Base-by-base conservation (phyloP, 1,140 invertebrate genomes). In the Macrobrachium rosenbergii region DNA sequence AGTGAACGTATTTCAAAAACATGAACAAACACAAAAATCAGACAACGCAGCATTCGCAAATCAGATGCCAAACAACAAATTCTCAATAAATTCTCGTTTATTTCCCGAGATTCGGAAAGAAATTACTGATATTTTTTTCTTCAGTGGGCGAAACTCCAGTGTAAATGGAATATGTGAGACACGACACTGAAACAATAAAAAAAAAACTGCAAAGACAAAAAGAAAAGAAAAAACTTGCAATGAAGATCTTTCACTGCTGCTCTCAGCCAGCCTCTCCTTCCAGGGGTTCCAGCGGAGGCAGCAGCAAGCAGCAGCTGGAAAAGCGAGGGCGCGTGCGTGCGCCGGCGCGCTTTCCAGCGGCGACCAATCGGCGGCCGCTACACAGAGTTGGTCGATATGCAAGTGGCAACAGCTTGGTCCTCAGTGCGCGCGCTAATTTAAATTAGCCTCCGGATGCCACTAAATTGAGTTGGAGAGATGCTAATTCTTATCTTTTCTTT, bases 361-460 rank as follows among this genome's bases (percentile, higher is more conserved):
- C 63, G 19, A 16, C 83, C 83, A 86, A 86, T 86, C 77, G 80
- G 64, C 43, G 64, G 52, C 10, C n/a, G 17, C 76, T 58, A 19
- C 37, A 77, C 52, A 67, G 77, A 77, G 80, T 79, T 86, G 84
- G 84, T 80, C 84, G 84, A 86, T 86, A 86, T 64, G n/a, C 76
- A 72, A 76, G 84, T 52, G 84, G 84, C 63, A 86, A 73, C 84
- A 80, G 77, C 84, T 72, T 77, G 52, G 64, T 72, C 64, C 43
- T n/a, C 77, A 72, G 12, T 80, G 84, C 77, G 84, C 84, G 84
- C 84, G 84, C 77, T 86, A 86, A 86, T 86, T 86, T 77, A 86
- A 86, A 86, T 80, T 86, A 72, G 67, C 76, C 58, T 77, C 45
- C 73, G 77, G 84, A 77, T 86, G 84, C 76, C 77, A 64, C 84